These are phyloP conservation scores for Ectemnius lituratus DNA, from an alignment of 2,888 invertebrate species.

Conservation along the genomic window DNA sequence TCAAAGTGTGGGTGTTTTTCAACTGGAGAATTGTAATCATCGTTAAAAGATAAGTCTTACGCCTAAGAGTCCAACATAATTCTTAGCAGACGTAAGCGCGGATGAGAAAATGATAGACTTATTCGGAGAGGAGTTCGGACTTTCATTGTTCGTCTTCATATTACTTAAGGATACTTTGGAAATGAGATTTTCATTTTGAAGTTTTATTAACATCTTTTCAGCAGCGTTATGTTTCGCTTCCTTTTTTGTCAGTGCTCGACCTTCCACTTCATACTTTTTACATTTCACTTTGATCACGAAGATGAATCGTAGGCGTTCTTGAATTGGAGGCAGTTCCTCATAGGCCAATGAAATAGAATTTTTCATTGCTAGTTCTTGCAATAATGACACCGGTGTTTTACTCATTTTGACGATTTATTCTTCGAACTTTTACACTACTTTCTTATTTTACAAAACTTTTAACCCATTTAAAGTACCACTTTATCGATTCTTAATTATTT, in stretches of 20 bases:
- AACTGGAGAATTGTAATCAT: neutral
- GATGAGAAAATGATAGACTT: no score
- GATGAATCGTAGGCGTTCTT: no score
- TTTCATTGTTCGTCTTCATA: neutral
- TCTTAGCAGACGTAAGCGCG: neutral
- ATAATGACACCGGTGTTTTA: constrained; percentile 29
- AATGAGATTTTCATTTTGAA: constrained; percentile 5
- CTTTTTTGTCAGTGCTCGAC: constrained; percentile 34
- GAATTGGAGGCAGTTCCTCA: neutral
- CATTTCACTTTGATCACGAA: constrained; percentile 37
- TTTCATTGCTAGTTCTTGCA: constrained; percentile 31
- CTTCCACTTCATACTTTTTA: neutral
- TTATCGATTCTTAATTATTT: no score
- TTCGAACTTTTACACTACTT: no score
- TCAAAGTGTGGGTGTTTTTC: neutral
- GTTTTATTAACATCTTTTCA: constrained; percentile 28
- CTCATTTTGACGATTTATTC: constrained; percentile 22
- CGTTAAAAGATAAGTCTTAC: constrained; percentile 11
- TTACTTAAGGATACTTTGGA: neutral
- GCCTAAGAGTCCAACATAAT: constrained; percentile 37
- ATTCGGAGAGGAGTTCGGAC: neutral
- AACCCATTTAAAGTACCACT: no score
- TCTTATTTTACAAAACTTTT: no score
- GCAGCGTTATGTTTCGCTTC: constrained; percentile 49
- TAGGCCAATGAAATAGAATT: constrained; percentile 22